Conservation (phyloP, 2,888 invertebrate genomes). For the Poecilus cupreus region DNA sequence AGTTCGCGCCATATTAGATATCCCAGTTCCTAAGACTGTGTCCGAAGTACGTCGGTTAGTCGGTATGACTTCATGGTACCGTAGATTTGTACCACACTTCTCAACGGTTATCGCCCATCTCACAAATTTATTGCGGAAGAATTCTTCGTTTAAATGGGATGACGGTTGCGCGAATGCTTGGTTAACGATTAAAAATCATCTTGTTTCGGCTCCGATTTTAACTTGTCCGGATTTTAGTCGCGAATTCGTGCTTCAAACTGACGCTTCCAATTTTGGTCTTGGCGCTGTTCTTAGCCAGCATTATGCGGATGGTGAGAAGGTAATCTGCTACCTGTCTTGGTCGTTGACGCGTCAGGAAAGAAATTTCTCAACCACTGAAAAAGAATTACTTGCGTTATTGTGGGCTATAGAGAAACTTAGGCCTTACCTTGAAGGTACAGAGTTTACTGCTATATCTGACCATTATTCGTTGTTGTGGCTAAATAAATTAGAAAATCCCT, state of each 20-base stretch:
- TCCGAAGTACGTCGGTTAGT: background rate
- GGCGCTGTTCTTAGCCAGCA: background rate
- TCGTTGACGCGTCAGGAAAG: background rate
- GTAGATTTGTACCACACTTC: background rate
- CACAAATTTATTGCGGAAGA: background rate
- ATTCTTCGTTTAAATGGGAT: background rate
- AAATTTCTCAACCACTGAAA: background rate
- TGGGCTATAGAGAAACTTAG: background rate
- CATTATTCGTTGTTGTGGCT: no score
- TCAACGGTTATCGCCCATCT: background rate
- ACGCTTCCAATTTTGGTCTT: no score
- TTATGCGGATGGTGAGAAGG: background rate
- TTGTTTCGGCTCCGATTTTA: background rate
- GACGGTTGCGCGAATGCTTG: background rate
- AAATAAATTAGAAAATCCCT: no score
- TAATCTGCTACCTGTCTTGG: background rate
- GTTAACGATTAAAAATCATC: background rate
- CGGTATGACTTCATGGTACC: background rate
- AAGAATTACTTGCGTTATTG: background rate
- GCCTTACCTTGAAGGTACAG: background rate
- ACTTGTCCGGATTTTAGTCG: background rate
- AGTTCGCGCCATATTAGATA: background rate
- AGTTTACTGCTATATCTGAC: background rate
- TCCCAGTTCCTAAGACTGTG: background rate
- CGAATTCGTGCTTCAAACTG: no score